Percentiles rank a stretch among this genome's conserved stretches.
Conservation (phyloP, 2,113 vertebrate species). For the Himantopus leucocephalus region DNA sequence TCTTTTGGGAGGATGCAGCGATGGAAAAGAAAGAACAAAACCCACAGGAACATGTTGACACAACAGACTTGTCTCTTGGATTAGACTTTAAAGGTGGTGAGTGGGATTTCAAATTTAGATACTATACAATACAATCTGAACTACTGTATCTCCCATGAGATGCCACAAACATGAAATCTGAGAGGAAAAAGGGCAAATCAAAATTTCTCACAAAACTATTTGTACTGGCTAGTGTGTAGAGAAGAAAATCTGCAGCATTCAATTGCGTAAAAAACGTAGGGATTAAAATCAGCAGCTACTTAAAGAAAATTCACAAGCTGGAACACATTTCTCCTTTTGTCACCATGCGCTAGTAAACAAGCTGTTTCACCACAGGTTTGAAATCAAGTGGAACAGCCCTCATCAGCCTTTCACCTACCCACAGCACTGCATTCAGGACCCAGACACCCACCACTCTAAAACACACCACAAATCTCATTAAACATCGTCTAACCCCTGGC, state of each 20-base stretch:
- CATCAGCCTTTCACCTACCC: not conserved
- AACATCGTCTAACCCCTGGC: not conserved
- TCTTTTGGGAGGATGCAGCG: not conserved
- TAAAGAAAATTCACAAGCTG: not conserved
- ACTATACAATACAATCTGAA: not conserved
- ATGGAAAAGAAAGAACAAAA: not conserved
- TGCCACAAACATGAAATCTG: not conserved
- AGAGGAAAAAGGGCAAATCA: not conserved
- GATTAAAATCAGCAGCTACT: not conserved
- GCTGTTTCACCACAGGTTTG: not conserved
- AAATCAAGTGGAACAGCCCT: not conserved
- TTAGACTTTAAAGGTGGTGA: not conserved
- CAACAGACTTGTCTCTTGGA: not conserved
- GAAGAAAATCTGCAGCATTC: not conserved
- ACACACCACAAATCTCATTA: not conserved
- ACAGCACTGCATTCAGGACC: not conserved
- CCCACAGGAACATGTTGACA: not conserved
- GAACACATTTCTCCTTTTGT: not conserved
- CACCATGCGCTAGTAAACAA: rapidly evolving
- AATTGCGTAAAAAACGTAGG: not conserved
- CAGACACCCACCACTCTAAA: not conserved
- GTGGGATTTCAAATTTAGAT: not conserved
- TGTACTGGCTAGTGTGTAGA: not conserved
- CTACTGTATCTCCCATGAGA: not conserved
- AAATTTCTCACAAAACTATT: not conserved